Evolutionary conservation across 2,888 invertebrate genomes (phyloP).

Genomic region (Ophioninae sp.): DNA sequence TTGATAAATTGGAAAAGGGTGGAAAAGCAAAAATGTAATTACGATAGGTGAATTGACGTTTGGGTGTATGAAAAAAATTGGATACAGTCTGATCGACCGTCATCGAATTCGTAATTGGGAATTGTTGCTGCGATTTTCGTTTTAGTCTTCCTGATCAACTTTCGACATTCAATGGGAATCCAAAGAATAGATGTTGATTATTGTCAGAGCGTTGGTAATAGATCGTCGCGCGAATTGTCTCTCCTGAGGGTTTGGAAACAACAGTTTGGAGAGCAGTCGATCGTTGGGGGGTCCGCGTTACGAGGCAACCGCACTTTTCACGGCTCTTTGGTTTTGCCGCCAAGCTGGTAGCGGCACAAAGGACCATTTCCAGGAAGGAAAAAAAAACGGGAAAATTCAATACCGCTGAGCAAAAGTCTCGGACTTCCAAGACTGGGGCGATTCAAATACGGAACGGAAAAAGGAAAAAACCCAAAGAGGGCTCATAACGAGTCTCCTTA

Average conservation of each 20-base stretch:
- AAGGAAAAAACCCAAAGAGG: background rate
- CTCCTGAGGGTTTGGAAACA: conserved; percentile 15
- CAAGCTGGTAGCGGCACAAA: conserved; percentile 60
- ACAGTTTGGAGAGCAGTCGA: background rate
- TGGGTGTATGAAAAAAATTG: too few species aligned
- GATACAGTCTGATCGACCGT: too few species aligned
- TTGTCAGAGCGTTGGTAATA: background rate
- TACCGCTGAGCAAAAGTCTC: conserved; percentile 61
- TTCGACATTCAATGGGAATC: background rate
- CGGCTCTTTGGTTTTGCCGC: conserved; percentile 66
- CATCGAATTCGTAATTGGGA: background rate
- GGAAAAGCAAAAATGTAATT: too few species aligned
- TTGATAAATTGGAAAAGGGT: too few species aligned
- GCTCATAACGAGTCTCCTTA: conserved; percentile 63
- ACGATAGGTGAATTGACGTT: too few species aligned
- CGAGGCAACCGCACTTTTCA: conserved; percentile 59
- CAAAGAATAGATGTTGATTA: background rate
- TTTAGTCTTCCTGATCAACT: background rate
- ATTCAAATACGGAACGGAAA: conserved; percentile 36
- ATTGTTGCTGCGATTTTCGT: background rate
- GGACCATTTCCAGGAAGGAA: conserved; percentile 66
- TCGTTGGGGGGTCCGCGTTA: background rate
- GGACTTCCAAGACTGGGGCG: conserved; percentile 43
- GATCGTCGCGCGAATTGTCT: background rate
- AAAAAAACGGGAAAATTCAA: conserved; percentile 57